Conservation (phyloP, 2,888 invertebrate genomes). For the Cloeon dipterum region DNA sequence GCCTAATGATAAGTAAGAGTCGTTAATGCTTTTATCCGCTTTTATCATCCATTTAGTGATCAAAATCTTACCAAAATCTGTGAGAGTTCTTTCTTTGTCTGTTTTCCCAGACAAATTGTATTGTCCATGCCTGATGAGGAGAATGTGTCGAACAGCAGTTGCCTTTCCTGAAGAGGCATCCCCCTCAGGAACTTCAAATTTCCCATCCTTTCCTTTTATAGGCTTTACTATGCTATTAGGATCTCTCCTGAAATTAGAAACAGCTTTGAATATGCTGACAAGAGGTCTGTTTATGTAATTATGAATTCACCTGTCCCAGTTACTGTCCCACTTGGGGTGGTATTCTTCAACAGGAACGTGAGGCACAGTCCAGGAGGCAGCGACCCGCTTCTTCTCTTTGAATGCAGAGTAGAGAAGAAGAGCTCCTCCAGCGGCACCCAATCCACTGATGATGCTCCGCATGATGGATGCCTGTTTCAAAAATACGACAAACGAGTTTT, state of each 20-base stretch:
- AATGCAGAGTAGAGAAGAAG: conserved; percentile 29
- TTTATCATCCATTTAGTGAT: no score
- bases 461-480: no score
- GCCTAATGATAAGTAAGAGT: conserved; percentile 27
- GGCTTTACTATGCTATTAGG: conserved; percentile 48
- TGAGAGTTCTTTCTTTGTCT: conserved; percentile 53
- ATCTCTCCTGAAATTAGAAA: conserved; percentile 33
- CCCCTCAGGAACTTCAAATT: conserved; percentile 24
- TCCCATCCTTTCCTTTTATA: conserved; percentile 34
- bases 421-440: conserved; percentile 41
- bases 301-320: conserved; percentile 58
- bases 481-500: no score
- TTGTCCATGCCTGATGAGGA: conserved; percentile 88
- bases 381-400: conserved; percentile 6
- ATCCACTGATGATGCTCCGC: conserved; percentile 23
- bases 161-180: conserved; percentile 17
- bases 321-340: conserved; percentile 48
- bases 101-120: conserved; percentile 50
- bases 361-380: conserved; percentile 27
- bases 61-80: conserved; percentile 44
- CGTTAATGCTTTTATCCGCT: neutral
- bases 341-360: conserved; percentile 25
- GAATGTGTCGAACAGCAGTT: conserved; percentile 50
- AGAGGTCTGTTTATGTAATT: neutral
- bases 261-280: neutral